A percentile compares a stretch with the other conserved stretches of the same genome.
phyloP scores from a whole-genome alignment of 2,888 invertebrate genomes.

The Argynnis bischoffii region DNA sequence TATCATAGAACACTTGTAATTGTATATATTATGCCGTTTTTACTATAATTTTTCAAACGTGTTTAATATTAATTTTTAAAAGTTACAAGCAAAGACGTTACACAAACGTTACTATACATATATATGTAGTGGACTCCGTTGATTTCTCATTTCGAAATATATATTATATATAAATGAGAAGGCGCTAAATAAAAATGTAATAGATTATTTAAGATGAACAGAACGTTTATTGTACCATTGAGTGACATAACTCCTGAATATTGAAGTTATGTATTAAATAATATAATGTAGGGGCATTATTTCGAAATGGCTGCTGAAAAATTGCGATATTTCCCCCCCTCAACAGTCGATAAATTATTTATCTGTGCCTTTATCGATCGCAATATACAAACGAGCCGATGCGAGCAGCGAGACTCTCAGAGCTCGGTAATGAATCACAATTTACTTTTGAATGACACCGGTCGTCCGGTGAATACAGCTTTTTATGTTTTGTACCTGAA shows the following conservation, averaged over 20 bases:
- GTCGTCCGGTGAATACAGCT: slow-evolving; percentile 24
- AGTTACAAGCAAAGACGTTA: slow-evolving; percentile 1
- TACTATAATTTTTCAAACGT: slow-evolving; percentile 7
- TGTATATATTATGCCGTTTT: slow-evolving; percentile 13
- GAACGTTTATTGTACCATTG: not conserved
- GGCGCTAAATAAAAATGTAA: slow-evolving; percentile 14
- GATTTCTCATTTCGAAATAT: slow-evolving; percentile 1
- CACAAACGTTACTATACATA: slow-evolving; percentile 10
- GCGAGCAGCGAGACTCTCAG: not conserved
- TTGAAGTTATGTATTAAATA: not conserved
- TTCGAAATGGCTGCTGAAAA: slow-evolving; percentile 5
- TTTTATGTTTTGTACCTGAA: slow-evolving; percentile 48
- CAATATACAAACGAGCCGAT: slow-evolving; percentile 2
- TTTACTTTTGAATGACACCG: slow-evolving; percentile 5
- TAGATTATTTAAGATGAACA: slow-evolving; percentile 7
- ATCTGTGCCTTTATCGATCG: slow-evolving; percentile 17
- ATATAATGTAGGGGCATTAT: not conserved
- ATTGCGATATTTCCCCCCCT: slow-evolving; percentile 6
- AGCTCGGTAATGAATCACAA: slow-evolving; percentile 12
- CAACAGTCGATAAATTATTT: slow-evolving; percentile 5
- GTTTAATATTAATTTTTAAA: slow-evolving; percentile 4
- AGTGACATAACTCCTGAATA: not conserved
- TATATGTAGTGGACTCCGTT: not conserved
- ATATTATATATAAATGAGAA: slow-evolving; percentile 11
- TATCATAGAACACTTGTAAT: slow-evolving; percentile 5